phyloP scores from a whole-genome alignment of 1,140 invertebrate genomes.

The Neodiprion pinetum region DNA sequence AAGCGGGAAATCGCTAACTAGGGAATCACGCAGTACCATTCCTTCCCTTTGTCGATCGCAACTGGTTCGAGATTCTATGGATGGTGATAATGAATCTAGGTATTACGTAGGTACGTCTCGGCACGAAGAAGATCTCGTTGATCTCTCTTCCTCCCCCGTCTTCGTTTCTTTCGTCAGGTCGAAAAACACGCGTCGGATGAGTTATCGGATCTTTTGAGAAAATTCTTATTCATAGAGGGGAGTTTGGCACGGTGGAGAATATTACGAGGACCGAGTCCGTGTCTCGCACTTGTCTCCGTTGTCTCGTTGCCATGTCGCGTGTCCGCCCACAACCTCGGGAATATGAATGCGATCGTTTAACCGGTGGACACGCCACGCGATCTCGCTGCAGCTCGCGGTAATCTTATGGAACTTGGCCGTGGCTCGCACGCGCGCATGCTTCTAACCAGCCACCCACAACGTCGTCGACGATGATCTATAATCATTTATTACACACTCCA shows the following conservation, averaged over 20 bases:
- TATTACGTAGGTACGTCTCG: too few relatives aligned
- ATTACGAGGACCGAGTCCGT: slow-evolving; percentile 22
- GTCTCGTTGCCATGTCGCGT: slow-evolving; percentile 51
- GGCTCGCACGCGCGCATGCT: not conserved
- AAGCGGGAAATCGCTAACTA: too few relatives aligned
- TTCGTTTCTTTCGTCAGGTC: slow-evolving; percentile 33
- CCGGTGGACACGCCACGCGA: slow-evolving; percentile 40
- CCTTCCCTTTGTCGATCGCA: too few relatives aligned
- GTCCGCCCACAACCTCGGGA: slow-evolving; percentile 54
- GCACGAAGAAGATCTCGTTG: too few relatives aligned
- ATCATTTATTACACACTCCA: too few relatives aligned
- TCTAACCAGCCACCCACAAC: not conserved
- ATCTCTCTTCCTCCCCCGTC: slow-evolving; percentile 16
- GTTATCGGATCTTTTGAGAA: too few relatives aligned
- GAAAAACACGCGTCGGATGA: slow-evolving; percentile 34
- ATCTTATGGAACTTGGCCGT: not conserved
- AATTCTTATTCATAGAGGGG: slow-evolving; percentile 21
- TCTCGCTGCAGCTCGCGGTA: slow-evolving; percentile 18
- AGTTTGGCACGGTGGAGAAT: slow-evolving; percentile 26
- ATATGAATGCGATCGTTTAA: slow-evolving; percentile 58
- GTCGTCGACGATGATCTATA: too few relatives aligned
- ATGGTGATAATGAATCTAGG: too few relatives aligned
- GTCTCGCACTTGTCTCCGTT: slow-evolving; percentile 52
- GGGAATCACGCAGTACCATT: too few relatives aligned
- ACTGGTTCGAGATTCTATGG: too few relatives aligned